phyloP scores from a whole-genome alignment of 2,113 vertebrate genomes.

The Hippocampus zosterae region DNA sequence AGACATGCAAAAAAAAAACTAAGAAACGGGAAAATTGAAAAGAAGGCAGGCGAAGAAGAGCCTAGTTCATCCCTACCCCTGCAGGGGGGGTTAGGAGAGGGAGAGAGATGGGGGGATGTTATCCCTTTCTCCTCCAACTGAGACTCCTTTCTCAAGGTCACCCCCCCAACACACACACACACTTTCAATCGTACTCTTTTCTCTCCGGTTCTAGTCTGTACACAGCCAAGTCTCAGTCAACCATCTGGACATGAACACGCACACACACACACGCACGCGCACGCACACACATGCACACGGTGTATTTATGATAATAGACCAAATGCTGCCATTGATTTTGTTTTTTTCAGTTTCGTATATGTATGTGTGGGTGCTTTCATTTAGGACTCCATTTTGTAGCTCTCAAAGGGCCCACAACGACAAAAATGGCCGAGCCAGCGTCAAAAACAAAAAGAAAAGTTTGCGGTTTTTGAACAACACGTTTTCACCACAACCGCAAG shows the following conservation, averaged over 20 bases:
- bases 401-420: background rate
- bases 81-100: background rate
- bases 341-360: background rate
- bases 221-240: slow-evolving; percentile 11
- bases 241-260: slow-evolving; percentile 3
- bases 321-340: slow-evolving; percentile 9
- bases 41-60: background rate
- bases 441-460: background rate
- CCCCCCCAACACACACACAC: background rate
- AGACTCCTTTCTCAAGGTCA: slow-evolving; percentile 9
- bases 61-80: background rate
- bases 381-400: background rate
- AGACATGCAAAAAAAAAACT: background rate
- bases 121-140: slow-evolving; percentile 9
- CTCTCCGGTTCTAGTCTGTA: background rate
- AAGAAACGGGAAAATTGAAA: background rate
- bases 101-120: background rate
- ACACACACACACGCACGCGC: background rate
- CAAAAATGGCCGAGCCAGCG: background rate
- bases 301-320: slow-evolving; percentile 6
- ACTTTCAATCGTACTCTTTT: background rate
- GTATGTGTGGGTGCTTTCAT: background rate
- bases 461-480: no score
- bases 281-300: background rate
- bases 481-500: no score